phyloP scores from a whole-genome alignment of 2,797 vertebrate genomes.

The Triplophysa bombifrons region DNA sequence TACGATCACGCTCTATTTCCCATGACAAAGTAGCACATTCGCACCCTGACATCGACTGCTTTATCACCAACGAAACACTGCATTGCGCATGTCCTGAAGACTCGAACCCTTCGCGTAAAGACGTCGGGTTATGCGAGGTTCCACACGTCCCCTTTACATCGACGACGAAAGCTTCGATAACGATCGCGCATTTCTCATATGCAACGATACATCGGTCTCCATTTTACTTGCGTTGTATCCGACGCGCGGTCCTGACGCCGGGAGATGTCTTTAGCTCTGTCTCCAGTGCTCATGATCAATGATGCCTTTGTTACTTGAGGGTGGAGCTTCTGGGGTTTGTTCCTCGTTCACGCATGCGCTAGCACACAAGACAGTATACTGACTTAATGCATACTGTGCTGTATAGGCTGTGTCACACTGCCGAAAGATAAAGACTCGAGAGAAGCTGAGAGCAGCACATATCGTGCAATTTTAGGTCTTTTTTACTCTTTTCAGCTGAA shows the following conservation, averaged over 20 bases:
- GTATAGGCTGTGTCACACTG: background rate
- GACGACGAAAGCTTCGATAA: background rate
- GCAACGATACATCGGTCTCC: conserved; percentile 9
- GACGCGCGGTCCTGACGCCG: background rate
- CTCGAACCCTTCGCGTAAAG: background rate
- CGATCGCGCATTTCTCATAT: background rate
- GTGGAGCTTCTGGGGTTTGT: conserved; percentile 35
- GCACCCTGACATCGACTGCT: too few species aligned
- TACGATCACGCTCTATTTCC: too few species aligned
- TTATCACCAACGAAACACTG: too few species aligned
- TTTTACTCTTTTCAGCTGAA: too few species aligned
- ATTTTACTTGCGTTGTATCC: background rate
- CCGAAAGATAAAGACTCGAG: too few species aligned
- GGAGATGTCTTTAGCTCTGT: too few species aligned
- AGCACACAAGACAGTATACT: background rate
- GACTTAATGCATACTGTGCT: background rate
- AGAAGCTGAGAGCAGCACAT: too few species aligned
- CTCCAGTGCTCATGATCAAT: background rate
- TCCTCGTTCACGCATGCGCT: conserved; percentile 19
- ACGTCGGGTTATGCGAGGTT: background rate
- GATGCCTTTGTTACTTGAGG: conserved; percentile 16
- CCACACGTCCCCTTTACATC: background rate
- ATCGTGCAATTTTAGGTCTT: too few species aligned
- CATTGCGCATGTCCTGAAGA: too few species aligned
- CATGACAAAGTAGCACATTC: too few species aligned